A percentile compares a stretch with the other conserved stretches of the same genome.
Conservation (phyloP, 2,888 invertebrate genomes). For the Lagria hirta region DNA sequence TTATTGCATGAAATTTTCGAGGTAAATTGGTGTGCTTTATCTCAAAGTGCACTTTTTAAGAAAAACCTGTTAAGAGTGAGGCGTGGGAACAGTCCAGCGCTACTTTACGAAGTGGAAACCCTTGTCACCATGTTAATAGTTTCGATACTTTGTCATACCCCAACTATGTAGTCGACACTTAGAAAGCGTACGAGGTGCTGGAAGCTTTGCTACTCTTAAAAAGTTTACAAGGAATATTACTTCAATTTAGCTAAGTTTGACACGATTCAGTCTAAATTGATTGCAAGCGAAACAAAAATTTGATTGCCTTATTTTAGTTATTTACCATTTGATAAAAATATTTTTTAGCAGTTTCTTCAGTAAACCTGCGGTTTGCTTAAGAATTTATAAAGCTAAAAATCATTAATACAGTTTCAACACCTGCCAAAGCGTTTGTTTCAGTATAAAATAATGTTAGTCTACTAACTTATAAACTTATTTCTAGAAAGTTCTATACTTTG, state of each 20-base stretch:
- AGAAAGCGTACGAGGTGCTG: slow-evolving; percentile 14
- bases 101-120: slow-evolving; percentile 45
- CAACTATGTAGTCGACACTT: slow-evolving; percentile 33
- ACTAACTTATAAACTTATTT: no score
- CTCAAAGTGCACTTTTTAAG: slow-evolving; percentile 24
- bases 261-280: no score
- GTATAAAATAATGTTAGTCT: no score
- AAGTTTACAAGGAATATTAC: slow-evolving; percentile 13
- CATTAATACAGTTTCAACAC: no score
- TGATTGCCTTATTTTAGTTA: no score
- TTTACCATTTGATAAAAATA: no score
- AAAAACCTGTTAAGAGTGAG: slow-evolving; percentile 33
- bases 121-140: slow-evolving; percentile 46
- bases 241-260: slow-evolving; percentile 8
- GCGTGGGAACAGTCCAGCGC: slow-evolving; percentile 43
- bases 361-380: no score
- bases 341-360: no score
- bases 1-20: slow-evolving; percentile 27
- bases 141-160: slow-evolving; percentile 43
- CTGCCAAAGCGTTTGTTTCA: no score
- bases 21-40: slow-evolving; percentile 15
- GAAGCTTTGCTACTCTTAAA: slow-evolving; percentile 16
- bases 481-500: no score
- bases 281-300: no score
- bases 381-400: no score